phyloP scores from a whole-genome alignment of 2,113 vertebrate genomes.

The Elephas maximus region DNA sequence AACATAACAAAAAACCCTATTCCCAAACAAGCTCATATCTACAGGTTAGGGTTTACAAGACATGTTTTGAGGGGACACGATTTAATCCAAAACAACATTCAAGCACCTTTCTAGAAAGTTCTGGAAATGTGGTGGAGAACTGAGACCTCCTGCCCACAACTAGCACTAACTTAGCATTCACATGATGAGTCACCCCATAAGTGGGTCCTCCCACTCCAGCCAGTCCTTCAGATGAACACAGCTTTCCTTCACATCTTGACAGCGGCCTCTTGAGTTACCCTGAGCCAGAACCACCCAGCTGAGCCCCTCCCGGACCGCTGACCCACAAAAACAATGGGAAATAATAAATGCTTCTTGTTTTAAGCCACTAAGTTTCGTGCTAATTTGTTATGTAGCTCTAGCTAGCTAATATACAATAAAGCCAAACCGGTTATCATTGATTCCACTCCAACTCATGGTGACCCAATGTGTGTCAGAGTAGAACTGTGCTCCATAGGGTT shows the following conservation, averaged over 20 bases:
- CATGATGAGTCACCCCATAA: too few species aligned
- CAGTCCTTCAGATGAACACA: not conserved
- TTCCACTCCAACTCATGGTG: too few species aligned
- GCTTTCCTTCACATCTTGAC: not conserved
- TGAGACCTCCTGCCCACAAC: not conserved
- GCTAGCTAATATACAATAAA: too few species aligned
- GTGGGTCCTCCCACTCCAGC: not conserved
- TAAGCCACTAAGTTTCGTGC: not conserved
- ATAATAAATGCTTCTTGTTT: not conserved
- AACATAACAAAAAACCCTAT: too few species aligned
- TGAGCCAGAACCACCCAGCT: not conserved
- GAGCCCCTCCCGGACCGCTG: too few species aligned
- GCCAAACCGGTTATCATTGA: too few species aligned
- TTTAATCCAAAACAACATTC: too few species aligned
- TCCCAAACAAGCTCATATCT: too few species aligned
- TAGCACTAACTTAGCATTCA: not conserved
- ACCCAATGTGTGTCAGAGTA: too few species aligned
- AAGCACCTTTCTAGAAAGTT: not conserved
- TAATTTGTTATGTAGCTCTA: not conserved
- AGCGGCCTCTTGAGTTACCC: not conserved
- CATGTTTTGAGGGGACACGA: too few species aligned
- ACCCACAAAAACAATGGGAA: not conserved
- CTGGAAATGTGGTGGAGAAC: not conserved
- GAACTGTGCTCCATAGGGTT: too few species aligned
- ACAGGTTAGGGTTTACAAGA: too few species aligned